These are phyloP conservation scores for Gymnopithys bicolor DNA, from an alignment of 2,797 vertebrate genomes.

Conservation along the genomic window DNA sequence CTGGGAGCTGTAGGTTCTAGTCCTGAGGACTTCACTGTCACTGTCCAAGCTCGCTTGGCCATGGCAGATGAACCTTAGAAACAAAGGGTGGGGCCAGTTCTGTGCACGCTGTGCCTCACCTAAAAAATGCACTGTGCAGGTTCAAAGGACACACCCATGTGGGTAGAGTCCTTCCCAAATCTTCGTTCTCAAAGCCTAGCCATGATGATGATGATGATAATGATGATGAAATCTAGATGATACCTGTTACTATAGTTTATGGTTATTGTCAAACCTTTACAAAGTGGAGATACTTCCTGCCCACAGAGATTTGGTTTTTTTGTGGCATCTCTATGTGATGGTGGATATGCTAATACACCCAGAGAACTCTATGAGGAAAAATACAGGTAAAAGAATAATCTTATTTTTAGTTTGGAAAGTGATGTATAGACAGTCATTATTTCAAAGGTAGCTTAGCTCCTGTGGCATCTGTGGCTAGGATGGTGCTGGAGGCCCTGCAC, in stretches of 20 bases:
- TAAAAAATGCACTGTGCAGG: too few species aligned
- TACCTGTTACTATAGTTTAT: neutral
- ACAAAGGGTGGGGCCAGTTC: too few species aligned
- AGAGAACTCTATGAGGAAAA: neutral
- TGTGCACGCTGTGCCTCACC: too few species aligned
- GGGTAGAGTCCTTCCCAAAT: too few species aligned
- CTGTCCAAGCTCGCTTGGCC: too few species aligned
- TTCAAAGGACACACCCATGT: too few species aligned
- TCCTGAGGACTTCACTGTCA: too few species aligned
- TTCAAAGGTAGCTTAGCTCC: neutral
- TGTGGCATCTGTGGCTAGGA: neutral
- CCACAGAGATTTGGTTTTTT: neutral
- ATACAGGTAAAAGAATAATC: neutral
- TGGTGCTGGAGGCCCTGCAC: neutral
- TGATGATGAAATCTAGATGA: neutral
- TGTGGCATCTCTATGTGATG: neutral
- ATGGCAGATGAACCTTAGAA: too few species aligned
- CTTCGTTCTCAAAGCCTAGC: too few species aligned
- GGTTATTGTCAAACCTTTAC: neutral
- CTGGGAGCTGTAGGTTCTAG: too few species aligned
- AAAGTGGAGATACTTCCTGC: neutral
- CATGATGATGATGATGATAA: too few species aligned
- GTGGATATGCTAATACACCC: neutral
- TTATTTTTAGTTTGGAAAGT: neutral
- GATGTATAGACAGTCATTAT: neutral